Conservation (phyloP, 2,797 vertebrate genomes). For the Crotalus adamanteus region DNA sequence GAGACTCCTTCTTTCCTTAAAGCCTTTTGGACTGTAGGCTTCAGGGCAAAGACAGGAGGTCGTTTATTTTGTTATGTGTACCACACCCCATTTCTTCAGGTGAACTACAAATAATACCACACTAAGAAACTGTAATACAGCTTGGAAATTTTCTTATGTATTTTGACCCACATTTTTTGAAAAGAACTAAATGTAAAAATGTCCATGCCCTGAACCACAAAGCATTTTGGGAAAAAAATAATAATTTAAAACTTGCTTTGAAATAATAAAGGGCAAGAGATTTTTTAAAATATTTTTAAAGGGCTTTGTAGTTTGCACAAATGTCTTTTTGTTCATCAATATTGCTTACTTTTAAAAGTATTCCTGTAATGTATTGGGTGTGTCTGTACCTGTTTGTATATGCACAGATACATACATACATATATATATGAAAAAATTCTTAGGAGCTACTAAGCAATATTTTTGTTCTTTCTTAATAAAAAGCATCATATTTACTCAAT, state of each 20-base stretch:
- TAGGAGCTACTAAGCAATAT: neutral
- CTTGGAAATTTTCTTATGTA: neutral
- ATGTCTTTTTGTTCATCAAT: neutral
- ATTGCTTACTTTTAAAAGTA: neutral
- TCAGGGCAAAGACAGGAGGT: neutral
- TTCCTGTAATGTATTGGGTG: neutral
- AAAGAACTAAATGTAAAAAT: neutral
- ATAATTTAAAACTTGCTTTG: neutral
- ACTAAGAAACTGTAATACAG: neutral
- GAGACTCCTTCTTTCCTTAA: neutral
- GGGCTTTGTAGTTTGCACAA: neutral
- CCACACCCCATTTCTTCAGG: constrained; percentile 16
- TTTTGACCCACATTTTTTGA: neutral
- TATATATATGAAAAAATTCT: neutral
- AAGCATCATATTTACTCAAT: neutral
- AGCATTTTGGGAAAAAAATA: neutral
- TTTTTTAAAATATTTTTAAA: neutral
- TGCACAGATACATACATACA: neutral
- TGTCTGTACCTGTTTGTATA: neutral
- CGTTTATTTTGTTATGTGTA: neutral
- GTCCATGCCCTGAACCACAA: neutral
- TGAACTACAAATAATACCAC: neutral
- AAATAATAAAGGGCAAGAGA: neutral
- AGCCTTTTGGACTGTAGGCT: neutral
- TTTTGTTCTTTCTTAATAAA: neutral